These are phyloP conservation scores for Strigamia maritima DNA, from an alignment of 2,888 invertebrate genomes.

Conservation along the genomic window DNA sequence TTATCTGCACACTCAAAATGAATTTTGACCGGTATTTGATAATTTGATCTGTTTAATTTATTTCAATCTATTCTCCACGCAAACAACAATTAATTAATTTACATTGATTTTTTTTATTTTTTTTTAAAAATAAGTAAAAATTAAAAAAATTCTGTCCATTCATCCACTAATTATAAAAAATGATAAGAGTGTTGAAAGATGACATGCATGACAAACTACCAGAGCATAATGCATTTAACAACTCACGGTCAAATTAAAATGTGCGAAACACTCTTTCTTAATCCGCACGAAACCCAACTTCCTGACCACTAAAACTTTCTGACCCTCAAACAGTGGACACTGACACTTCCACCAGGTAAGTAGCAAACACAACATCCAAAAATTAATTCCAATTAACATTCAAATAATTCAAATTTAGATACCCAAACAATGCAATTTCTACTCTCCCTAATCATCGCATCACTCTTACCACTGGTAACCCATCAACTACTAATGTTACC, in stretches of 20 bases:
- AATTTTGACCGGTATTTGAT: too few relatives aligned
- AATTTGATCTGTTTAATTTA: neutral
- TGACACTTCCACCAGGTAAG: neutral
- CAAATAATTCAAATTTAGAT: neutral
- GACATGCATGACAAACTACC: neutral
- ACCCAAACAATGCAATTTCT: neutral
- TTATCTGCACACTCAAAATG: neutral
- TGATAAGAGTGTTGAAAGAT: neutral
- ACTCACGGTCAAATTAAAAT: neutral
- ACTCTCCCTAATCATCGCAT: neutral
- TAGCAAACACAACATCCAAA: neutral
- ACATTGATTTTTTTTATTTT: too few relatives aligned
- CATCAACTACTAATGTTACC: neutral
- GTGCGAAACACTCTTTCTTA: neutral
- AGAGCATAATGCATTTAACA: conserved; percentile 4
- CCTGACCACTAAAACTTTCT: neutral
- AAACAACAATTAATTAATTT: too few relatives aligned
- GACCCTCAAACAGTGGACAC: neutral
- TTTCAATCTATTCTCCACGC: neutral
- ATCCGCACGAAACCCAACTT: neutral
- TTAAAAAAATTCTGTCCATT: too few relatives aligned
- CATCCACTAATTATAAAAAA: neutral
- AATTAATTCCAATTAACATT: neutral
- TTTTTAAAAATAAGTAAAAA: neutral
- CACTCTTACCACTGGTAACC: neutral